Evolutionary conservation across 2,888 invertebrate species (phyloP), one percentile per base, ranked within the genome.

Genomic region (Invenusta paracnida): DNA sequence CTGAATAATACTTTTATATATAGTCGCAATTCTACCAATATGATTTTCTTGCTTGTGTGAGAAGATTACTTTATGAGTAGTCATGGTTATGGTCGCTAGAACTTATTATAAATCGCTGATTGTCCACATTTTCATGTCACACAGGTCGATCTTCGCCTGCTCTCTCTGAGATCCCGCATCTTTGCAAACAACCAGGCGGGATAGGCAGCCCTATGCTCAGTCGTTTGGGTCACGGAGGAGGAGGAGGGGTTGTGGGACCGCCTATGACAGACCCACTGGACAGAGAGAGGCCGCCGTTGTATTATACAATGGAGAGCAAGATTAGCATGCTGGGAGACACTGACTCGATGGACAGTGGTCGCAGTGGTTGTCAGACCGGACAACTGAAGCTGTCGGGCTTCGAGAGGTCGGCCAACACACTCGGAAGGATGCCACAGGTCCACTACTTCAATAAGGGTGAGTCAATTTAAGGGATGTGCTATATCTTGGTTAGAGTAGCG

Each of bases 381-480:
- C 5, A 5, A 2, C 73, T 73, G 11, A 73, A 73, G 27, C 5
- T 73, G 17, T 73, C 73, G 11, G 73, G 73, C 27, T 23, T 73
- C 2, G 73, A 73, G 73, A 5, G 73, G 11, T n/a, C n/a, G n/a
- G 73, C 73, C 73, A 73, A 73, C 25, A 73, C 73, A 2, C 73
- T 73, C 11, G 73, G 73, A 2, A 5, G 73, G 73, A 73, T 73
- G 73, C 73, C 73, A 23, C 73, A 73, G 23, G 73, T 73, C 25
- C 73, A 73, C 73, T 73, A 73, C 73, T 73, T 73, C 25, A 73
- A 73, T 25, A 73, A 73, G 23, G 73, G 73, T 73, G 73, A 73
- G 73, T n/a, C n/a, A n/a, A n/a, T n/a, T n/a, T n/a, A n/a, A n/a
- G n/a, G n/a, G n/a, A n/a, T n/a, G n/a, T n/a, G n/a, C 48, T 11